Evolutionary conservation across 2,888 invertebrate species (phyloP), one percentile per base, ranked within the genome.

Genomic region (Aleiodes alternator): DNA sequence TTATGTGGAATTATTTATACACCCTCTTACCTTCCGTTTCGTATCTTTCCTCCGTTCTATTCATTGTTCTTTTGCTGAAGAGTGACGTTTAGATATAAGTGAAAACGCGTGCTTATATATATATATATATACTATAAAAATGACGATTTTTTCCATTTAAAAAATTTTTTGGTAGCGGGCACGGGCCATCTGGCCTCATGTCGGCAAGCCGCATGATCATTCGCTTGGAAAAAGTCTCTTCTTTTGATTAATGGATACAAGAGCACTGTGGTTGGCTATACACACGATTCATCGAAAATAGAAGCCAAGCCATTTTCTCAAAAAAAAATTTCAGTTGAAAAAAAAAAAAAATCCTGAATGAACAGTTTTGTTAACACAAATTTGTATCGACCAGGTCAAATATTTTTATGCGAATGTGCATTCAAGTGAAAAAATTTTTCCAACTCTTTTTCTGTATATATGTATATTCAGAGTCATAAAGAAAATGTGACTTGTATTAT

Each of bases 171-270:
- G n/a, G 31, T 31, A 50, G 31, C 75, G 74, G 70, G 82, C 82
- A 82, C 82, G 82, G 82, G 82, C 82, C 82, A 82, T 80, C 80
- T 82, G 82, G 81, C 76, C 79, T 73, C 76, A 73, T 72, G 75
- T 75, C 76, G 69, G 75, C 72, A 23, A 74, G 72, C 55, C 51
- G 43, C 77, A 79, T 77, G 78, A 79, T 70, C 80, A 80, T 76
- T 81, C 83, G 76, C 77, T 77, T 81, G 82, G 80, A 82, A 83
- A 83, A 73, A 73, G 64, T 76, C 69, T 75, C 69, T 74, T 75
- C 69, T 74, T 80, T 80, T 83, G 83, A 83, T 83, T 83, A 83
- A 83, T 83, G 80, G 79, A 80, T 76, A 34, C 23, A 76, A 73
- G 70, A 55, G 64, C 2, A 43, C 43, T 75, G 70, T 56, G 75